Base-by-base conservation (phyloP, 2,888 invertebrate species). In the Gymnocheta viridis region DNA sequence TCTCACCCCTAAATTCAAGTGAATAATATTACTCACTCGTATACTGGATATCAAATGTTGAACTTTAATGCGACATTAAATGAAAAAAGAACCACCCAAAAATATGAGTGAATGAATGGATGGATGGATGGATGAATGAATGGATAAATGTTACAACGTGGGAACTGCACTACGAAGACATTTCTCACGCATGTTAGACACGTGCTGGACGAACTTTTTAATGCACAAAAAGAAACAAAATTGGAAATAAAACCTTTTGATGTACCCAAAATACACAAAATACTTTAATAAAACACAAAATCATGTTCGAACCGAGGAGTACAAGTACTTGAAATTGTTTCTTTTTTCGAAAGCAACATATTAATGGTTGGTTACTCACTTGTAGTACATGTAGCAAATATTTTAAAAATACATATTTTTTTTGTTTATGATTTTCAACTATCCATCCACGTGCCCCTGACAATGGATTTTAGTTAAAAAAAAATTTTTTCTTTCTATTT, bases 141-240 rank as follows among this genome's bases (percentile, higher is more conserved):
- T 56, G 47, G 22, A 70, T 70, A 32, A 54, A 83, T 80, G 79
- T 60, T 80, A 78, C 64, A 74, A 82, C 86, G 86, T 86, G 86
- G 86, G 91, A 91, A 91, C 90, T 89, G 88, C 89, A 91, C 89
- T 90, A 88, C 86, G 88, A 88, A 87, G 85, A 82, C 88, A 89
- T 89, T 92, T 91, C 91, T 91, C 91, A 92, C 91, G 91, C 90
- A 90, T 88, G 88, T 88, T 89, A 87, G 88, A 86, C 91, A 91
- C 91, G 91, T 92, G 91, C 90, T 88, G 88, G 69, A 76, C 81
- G 62, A 62, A 74, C 49, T 81, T 81, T 81, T 77, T 70, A 82
- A 82, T 82, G 81, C 54, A 82, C 67, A 24, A 82, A 81, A 81
- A 27, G 44, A 70, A 79, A 70, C 69, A 70, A 70, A 41, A 62